Evolutionary conservation across 2,888 invertebrate species (phyloP).

Genomic region (Dioctria rufipes): DNA sequence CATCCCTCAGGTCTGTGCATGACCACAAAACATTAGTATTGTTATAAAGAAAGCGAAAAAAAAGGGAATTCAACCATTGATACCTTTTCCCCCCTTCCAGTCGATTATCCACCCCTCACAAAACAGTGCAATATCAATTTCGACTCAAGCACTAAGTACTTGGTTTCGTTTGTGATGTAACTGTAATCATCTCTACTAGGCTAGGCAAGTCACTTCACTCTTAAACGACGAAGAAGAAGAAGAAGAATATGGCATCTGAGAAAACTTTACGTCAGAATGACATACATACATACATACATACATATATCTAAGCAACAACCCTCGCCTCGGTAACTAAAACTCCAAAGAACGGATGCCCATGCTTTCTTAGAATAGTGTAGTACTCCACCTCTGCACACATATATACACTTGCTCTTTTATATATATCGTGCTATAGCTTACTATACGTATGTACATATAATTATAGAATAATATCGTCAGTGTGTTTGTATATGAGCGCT

Average conservation of each 20-base stretch:
- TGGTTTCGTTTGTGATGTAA: not conserved
- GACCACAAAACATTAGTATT: conserved; percentile 9
- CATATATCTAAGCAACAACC: too few relatives aligned
- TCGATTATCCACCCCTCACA: not conserved
- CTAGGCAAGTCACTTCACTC: not conserved
- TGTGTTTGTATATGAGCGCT: too few relatives aligned
- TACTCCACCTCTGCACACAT: too few relatives aligned
- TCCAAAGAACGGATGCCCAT: too few relatives aligned
- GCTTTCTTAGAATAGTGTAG: too few relatives aligned
- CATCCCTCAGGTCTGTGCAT: not conserved
- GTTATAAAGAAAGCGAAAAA: not conserved
- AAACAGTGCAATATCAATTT: not conserved
- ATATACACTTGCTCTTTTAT: too few relatives aligned
- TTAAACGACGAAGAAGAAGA: not conserved
- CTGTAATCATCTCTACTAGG: not conserved
- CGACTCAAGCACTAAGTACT: not conserved
- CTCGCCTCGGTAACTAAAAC: too few relatives aligned
- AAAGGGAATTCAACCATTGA: not conserved
- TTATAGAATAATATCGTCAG: too few relatives aligned
- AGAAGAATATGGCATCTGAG: not conserved
- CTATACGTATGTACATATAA: too few relatives aligned
- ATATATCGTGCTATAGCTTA: too few relatives aligned
- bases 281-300: not conserved
- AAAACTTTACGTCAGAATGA: not conserved
- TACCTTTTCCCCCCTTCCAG: not conserved